Conservation (phyloP, 2,888 invertebrate species). For the Trachelus iudaicus region DNA sequence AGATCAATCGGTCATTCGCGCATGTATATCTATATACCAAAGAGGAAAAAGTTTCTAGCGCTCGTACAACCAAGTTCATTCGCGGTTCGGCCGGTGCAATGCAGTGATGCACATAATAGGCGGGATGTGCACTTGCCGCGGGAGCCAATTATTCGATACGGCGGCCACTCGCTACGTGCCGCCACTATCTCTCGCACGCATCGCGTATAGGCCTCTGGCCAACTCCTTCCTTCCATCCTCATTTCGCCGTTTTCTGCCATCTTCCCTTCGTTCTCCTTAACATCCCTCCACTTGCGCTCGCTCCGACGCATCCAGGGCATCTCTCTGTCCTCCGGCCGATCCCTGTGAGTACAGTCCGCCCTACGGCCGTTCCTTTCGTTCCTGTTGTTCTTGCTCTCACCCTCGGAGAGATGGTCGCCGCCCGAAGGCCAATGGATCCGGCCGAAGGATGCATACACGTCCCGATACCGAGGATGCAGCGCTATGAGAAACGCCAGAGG, state of each 20-base stretch:
- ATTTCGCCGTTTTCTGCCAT: constrained; percentile 29
- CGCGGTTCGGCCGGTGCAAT: not conserved
- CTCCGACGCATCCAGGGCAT: not conserved
- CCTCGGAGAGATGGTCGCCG: constrained; percentile 4
- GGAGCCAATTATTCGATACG: constrained; percentile 66
- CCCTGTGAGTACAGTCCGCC: not conserved
- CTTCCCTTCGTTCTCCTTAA: constrained; percentile 18
- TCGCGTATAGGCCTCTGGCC: constrained; percentile 51
- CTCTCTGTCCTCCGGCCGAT: not conserved
- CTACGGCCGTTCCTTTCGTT: not conserved
- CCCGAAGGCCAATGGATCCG: constrained; percentile 21
- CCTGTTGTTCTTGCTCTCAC: constrained; percentile 1
- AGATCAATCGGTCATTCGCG: not conserved
- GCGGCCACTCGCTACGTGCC: constrained; percentile 55
- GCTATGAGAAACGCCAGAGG: not conserved
- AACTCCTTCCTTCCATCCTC: constrained; percentile 32
- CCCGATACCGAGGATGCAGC: constrained; percentile 9
- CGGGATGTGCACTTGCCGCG: constrained; percentile 65
- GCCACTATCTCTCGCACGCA: constrained; percentile 58
- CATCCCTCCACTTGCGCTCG: constrained; percentile 19
- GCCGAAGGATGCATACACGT: constrained; percentile 24
- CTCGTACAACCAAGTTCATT: not conserved
- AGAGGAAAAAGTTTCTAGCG: not conserved
- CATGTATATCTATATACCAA: not conserved
- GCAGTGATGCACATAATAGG: constrained; percentile 64